These are phyloP conservation scores for Caradrina clavipalpis DNA, from an alignment of 2,888 invertebrate species.

Conservation along the genomic window DNA sequence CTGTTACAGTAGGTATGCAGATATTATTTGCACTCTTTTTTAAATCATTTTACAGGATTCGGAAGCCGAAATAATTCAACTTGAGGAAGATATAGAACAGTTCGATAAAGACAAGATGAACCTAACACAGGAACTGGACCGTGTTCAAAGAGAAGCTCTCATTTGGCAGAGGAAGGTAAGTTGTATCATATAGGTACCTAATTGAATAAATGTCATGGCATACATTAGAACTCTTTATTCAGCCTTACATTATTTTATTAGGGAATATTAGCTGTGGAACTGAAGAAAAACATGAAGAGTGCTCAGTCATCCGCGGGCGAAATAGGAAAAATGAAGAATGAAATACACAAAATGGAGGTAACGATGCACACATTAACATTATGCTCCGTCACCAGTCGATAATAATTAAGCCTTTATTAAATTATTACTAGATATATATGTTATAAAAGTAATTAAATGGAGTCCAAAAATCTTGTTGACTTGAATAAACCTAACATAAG, in stretches of 20 bases:
- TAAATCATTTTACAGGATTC: constrained; percentile 87
- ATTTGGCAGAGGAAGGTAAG: constrained; percentile 95
- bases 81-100: constrained; percentile 93
- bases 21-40: not conserved
- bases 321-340: constrained; percentile 94
- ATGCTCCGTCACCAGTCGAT: too few relatives aligned
- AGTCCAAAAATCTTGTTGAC: too few relatives aligned
- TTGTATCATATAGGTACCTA: not conserved
- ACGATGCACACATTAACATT: constrained; percentile 38
- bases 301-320: constrained; percentile 93
- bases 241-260: constrained; percentile 46
- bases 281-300: constrained; percentile 92
- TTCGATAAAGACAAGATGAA: constrained; percentile 92
- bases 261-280: constrained; percentile 93
- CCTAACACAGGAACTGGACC: constrained; percentile 92
- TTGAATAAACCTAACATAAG: too few relatives aligned
- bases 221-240: not conserved
- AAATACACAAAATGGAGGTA: constrained; percentile 96
- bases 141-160: constrained; percentile 92
- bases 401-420: too few relatives aligned
- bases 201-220: not conserved
- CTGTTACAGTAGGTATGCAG: not conserved
- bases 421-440: too few relatives aligned
- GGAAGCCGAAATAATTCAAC: constrained; percentile 92
- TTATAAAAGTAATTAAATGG: too few relatives aligned